Percentiles rank a stretch among this genome's conserved stretches.
Evolutionary conservation across 2,113 vertebrate species (phyloP).

Genomic region (Pithys albifrons): DNA sequence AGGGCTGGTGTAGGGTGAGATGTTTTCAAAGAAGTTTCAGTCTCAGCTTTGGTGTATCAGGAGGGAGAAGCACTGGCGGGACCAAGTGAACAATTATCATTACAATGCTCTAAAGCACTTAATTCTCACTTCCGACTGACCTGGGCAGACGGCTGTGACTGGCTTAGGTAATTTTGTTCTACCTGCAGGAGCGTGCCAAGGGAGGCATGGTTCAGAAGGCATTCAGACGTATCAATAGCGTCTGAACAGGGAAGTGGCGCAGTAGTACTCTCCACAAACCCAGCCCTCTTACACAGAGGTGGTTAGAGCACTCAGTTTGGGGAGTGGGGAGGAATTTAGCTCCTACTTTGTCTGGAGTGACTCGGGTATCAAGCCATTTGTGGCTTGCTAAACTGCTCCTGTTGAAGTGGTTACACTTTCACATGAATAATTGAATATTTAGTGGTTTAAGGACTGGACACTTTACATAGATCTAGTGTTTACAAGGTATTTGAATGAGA

Average conservation of each 20-base stretch:
- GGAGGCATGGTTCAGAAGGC: not conserved
- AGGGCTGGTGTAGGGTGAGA: not conserved
- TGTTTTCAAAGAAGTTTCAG: not conserved
- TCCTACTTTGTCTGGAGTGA: not conserved
- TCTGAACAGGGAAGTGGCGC: not conserved
- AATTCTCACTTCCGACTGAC: not conserved
- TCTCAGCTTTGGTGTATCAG: not conserved
- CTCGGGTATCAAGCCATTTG: fast-evolving
- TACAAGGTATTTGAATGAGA: not conserved
- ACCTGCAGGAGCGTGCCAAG: not conserved
- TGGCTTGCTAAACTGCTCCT: not conserved
- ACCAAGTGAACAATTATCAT: not conserved
- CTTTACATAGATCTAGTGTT: not conserved
- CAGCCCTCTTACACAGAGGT: not conserved
- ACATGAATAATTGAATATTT: not conserved
- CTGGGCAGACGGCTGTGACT: not conserved
- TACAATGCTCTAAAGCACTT: not conserved
- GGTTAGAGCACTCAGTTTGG: not conserved
- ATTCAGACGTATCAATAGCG: not conserved
- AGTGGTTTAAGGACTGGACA: not conserved
- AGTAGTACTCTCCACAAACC: not conserved
- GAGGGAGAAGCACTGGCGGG: fast-evolving
- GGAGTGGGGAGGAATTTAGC: not conserved
- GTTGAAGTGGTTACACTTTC: not conserved
- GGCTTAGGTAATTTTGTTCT: not conserved